Evolutionary conservation across 1,140 invertebrate genomes (phyloP), one percentile per base, ranked within the genome.

Genomic region (Idris sp.): DNA sequence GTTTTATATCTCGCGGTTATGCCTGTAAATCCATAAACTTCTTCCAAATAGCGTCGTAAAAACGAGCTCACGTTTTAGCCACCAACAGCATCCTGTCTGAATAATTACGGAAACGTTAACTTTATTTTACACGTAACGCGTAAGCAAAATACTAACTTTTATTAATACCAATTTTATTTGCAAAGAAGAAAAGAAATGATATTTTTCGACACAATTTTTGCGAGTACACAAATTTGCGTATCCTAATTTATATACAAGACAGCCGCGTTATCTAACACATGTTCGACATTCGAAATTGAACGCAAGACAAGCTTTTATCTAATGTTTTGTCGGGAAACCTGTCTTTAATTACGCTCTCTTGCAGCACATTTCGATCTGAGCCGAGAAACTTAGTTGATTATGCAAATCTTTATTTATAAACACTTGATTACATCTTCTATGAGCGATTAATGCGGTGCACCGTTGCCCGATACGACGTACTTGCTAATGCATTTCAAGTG

Each of bases 391-490:
- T 26, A n/a, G 54, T 62, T 53, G 74, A 68, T 76, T 76, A 76
- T 76, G 74, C 61, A 76, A 76, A 76, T 76, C 67, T 76, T 72
- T 76, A 68, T 76, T 76, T 76, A 76, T 76, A 76, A 72, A 76
- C 68, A 64, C 54, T 68, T 43, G 67, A 76, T 76, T 76, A 43
- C 68, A 67, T 72, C 61, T 67, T 67, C 35, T 68, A 76, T 72
- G 62, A 65, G 58, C 68, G 74, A 76, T 76, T 76, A 76, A 76
- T 59, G 68, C 64, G 49, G 58, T 16, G 31, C 54, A 49, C 61
- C 48, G 64, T 59, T 68, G 62, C 72, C 16, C 62, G 72, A 40
- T 48, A 54, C 14, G 15, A 5, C 22, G 13, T 16, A 28, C n/a
- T n/a, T n/a, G 61, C 48, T 67, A 71, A 67, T 72, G 54, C 56